Conservation (phyloP, 92 coral and sea anemone genomes). For the Zoanthus solanderi region DNA sequence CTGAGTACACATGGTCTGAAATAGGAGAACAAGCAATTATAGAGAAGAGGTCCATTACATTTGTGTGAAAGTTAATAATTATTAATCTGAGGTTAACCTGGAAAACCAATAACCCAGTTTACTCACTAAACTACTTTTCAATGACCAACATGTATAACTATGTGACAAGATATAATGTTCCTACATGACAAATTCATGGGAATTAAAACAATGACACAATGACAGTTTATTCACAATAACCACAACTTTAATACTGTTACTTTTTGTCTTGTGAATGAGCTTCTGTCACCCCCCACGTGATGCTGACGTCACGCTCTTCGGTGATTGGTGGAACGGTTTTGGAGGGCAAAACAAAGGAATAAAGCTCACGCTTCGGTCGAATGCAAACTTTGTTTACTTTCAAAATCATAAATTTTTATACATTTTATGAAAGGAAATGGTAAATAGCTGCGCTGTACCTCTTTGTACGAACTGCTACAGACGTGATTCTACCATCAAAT, state of each 20-base stretch:
- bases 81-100: slow-evolving; percentile 33
- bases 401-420: no score
- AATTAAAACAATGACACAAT: slow-evolving; percentile 27
- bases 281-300: no score
- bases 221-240: slow-evolving; percentile 7
- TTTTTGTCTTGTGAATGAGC: slow-evolving; percentile 20
- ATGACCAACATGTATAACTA: neutral
- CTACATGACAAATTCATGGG: slow-evolving; percentile 27
- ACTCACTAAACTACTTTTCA: slow-evolving; percentile 29
- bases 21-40: slow-evolving; percentile 29
- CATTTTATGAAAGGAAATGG: no score
- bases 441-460: no score
- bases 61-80: slow-evolving; percentile 34
- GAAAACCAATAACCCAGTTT: slow-evolving; percentile 32
- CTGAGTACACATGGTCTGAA: slow-evolving; percentile 40
- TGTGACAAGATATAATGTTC: slow-evolving; percentile 24
- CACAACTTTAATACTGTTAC: slow-evolving; percentile 11
- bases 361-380: no score
- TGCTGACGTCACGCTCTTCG: no score
- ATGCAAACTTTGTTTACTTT: no score
- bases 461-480: no score
- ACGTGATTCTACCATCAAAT: no score
- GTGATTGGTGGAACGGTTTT: no score
- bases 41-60: slow-evolving; percentile 34
- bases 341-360: no score